These are phyloP conservation scores for Acanthosepion lycidas DNA, from an alignment of 2,888 invertebrate species.

Conservation along the genomic window DNA sequence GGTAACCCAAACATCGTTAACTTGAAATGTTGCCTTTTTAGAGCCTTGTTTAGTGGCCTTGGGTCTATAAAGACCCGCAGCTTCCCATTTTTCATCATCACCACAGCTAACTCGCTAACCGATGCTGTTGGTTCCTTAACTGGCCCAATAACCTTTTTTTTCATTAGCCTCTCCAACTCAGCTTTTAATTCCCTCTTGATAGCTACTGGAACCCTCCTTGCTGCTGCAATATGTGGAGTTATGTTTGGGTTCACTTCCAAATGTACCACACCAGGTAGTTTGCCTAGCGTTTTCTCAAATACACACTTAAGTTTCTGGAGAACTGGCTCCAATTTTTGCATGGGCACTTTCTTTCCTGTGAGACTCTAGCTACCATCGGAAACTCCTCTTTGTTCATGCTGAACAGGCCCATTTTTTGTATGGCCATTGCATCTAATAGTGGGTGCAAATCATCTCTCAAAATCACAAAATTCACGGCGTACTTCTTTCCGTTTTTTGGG, in stretches of 20 bases:
- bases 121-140: slow-evolving; percentile 52
- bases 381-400: slow-evolving; percentile 46
- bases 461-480: neutral
- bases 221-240: neutral
- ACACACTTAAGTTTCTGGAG: neutral
- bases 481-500: slow-evolving; percentile 49
- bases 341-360: neutral
- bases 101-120: slow-evolving; percentile 53
- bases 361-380: slow-evolving; percentile 24
- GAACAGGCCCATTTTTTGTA: too few species aligned
- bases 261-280: neutral
- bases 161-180: neutral
- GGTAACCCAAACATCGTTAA: slow-evolving; percentile 51
- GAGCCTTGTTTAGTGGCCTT: slow-evolving; percentile 53
- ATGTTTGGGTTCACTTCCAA: neutral
- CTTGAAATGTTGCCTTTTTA: slow-evolving; percentile 52
- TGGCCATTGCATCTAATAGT: too few species aligned
- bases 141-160: neutral
- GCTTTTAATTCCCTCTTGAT: slow-evolving; percentile 48
- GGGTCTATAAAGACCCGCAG: slow-evolving; percentile 55
- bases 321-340: neutral
- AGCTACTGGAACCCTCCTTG: slow-evolving; percentile 45
- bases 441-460: too few species aligned
- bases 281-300: slow-evolving; percentile 18
- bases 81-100: slow-evolving; percentile 49